Conservation (phyloP, 2,113 vertebrate genomes). For the Trichechus manatus region DNA sequence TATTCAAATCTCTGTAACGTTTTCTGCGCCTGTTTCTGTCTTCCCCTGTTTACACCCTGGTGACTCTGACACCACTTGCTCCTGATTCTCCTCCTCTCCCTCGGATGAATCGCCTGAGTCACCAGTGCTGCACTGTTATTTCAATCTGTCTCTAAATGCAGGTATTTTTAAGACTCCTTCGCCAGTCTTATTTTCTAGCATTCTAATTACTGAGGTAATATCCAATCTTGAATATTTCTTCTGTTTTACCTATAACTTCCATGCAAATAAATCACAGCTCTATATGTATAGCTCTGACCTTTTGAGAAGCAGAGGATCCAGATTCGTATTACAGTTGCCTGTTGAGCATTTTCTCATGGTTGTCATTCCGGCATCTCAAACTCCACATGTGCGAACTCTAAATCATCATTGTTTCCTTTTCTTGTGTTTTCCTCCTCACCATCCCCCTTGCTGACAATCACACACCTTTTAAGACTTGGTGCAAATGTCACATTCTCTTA, state of each 20-base stretch:
- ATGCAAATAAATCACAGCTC: conserved; percentile 1
- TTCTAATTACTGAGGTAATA: neutral
- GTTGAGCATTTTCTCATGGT: neutral
- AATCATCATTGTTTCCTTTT: neutral
- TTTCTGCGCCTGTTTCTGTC: neutral
- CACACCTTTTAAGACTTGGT: neutral
- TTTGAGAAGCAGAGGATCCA: conserved; percentile 11
- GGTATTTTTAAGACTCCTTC: neutral
- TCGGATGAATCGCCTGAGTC: neutral
- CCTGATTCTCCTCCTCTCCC: neutral
- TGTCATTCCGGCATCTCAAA: conserved; percentile 29
- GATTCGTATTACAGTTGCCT: neutral
- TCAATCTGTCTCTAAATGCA: conserved; percentile 19
- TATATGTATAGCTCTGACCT: conserved; percentile 21
- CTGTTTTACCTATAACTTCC: neutral
- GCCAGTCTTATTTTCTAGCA: neutral
- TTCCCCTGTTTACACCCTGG: neutral
- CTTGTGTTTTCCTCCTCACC: neutral
- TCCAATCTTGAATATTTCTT: neutral
- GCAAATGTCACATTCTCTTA: neutral
- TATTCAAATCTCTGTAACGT: neutral
- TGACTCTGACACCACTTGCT: neutral
- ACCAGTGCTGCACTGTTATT: neutral
- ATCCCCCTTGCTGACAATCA: neutral
- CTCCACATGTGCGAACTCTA: neutral